Base-by-base conservation (phyloP, 2,888 invertebrate genomes). In the Pherbina coryleti region DNA sequence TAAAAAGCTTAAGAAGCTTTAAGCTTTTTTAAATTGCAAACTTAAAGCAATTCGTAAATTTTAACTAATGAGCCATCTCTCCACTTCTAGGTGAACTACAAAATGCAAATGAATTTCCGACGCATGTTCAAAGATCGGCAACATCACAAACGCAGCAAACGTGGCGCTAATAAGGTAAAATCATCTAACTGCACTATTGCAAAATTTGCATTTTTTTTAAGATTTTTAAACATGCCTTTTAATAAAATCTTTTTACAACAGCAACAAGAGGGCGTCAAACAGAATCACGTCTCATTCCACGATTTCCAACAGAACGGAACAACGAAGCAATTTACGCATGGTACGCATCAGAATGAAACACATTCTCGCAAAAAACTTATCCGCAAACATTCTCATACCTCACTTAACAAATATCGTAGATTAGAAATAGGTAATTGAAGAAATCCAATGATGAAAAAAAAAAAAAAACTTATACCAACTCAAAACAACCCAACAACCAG, bases 281-380 rank as follows among this genome's bases (percentile, higher is more conserved):
- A 93, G 86, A 96, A 96, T 90, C 96, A 96, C 91, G 96, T 96
- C 84, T 95, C 95, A 90, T 96, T 96, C 91, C 95, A 95, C 70
- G 96, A 96, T 91, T 95, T 96, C 90, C 95, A 95, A 91, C 95
- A 96, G 91, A 96, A 96, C 87, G 96, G 96, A 89, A 93, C 95
- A 86, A 95, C 95, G 79, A 96, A 96, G 91, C 95, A 89, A 82
- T 86, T 96, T 91, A 93, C 95, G 89, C 94, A 95, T 92, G 96
- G 96, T 96, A 93, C 92, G 93, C 92, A 91, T 92, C 92, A 92
- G 91, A 92, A 91, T 91, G 92, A 91, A 88, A 83, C 86, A 66
- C 92, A 91, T 92, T 92, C 92, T 92, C 92, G 93, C 91, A 93
- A 90, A 88, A 88, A 88, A 88, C 87, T 89, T 85, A 88, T 88